Base-by-base conservation (phyloP, 2,888 invertebrate genomes). In the Macrosiphum euphorbiae region DNA sequence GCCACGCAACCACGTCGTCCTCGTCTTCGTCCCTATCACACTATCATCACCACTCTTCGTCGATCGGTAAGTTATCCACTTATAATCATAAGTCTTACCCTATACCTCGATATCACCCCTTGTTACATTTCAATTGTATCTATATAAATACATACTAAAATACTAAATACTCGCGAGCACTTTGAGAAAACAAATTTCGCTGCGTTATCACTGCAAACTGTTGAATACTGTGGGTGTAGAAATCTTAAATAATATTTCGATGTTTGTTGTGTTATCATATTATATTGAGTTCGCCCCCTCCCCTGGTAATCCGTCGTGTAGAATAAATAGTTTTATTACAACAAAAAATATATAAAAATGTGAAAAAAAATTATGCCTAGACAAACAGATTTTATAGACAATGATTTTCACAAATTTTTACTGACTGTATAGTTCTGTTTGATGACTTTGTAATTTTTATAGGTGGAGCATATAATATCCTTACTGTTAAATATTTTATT, bases 31-130 rank as follows among this genome's bases (percentile, higher is more conserved):
- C 94, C 50, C 50, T 90, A 20, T 90, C 93, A 3, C 90, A 94
- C 67, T 90, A 94, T 86, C 94, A 94, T n/a, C 94, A 90, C 41
- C 94, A 94, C 26, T 50, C 90, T 61, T 90, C 94, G 5, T 20
- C 94, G 4, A 61, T 94, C 50, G 94, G 94, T 94, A 58, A 61
- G 93, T 84, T 50, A 16, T 87, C 47, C 26, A 28, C 16, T 16
- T 87, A 26, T 55, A 55, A 24, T 55, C 20, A 55, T 55, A 55
- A 5, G 11, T 67, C 7, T 78, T 26, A 35, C n/a, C 55, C 24
- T 55, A 24, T 55, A 55, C 55, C 55, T 55, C 55, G 3, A 5
- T 24, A 24, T 55, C 55, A 55, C 55, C 24, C 24, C 24, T 55
- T 55, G 20, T 55, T 55, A 55, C n/a, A n/a, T n/a, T 67, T 67